Evolutionary conservation across 2,888 invertebrate genomes (phyloP).

Genomic region (Caenorhabditis wallacei): DNA sequence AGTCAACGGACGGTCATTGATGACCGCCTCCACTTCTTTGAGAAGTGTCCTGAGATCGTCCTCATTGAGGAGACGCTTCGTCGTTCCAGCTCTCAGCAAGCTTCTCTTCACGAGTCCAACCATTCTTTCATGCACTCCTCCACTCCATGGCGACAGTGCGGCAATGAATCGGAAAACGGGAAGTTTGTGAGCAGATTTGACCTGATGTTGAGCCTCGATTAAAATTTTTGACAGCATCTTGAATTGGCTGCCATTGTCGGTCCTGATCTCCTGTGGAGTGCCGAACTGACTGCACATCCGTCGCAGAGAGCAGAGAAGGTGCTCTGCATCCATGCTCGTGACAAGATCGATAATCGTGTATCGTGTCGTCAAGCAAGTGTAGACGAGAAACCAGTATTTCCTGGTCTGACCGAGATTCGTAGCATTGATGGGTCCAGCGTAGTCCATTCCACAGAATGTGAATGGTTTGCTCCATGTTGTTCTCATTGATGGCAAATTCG

Average conservation of each 20-base stretch:
- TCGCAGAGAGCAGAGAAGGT: slow-evolving; percentile 4
- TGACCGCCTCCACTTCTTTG: neutral
- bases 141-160: slow-evolving; percentile 18
- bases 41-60: slow-evolving; percentile 21
- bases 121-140: slow-evolving; percentile 84
- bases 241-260: slow-evolving; percentile 35
- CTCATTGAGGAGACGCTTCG: neutral
- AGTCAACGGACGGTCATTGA: slow-evolving; percentile 27
- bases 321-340: neutral
- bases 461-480: slow-evolving; percentile 77
- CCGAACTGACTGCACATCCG: slow-evolving; percentile 22
- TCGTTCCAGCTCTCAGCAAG: slow-evolving; percentile 1
- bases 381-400: slow-evolving; percentile 33
- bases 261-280: slow-evolving; percentile 3
- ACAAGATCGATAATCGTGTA: slow-evolving; percentile 26
- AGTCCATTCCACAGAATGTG: slow-evolving; percentile 78
- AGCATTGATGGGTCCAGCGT: slow-evolving; percentile 81
- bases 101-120: slow-evolving; percentile 71
- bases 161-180: slow-evolving; percentile 35
- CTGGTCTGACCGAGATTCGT: neutral
- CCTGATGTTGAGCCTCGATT: neutral
- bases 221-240: slow-evolving; percentile 5
- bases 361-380: slow-evolving; percentile 36
- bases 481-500: slow-evolving; percentile 80
- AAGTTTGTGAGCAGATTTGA: neutral